phyloP scores from a whole-genome alignment of 35 echinoderm and acorn worm genomes.

The Patiria miniata region DNA sequence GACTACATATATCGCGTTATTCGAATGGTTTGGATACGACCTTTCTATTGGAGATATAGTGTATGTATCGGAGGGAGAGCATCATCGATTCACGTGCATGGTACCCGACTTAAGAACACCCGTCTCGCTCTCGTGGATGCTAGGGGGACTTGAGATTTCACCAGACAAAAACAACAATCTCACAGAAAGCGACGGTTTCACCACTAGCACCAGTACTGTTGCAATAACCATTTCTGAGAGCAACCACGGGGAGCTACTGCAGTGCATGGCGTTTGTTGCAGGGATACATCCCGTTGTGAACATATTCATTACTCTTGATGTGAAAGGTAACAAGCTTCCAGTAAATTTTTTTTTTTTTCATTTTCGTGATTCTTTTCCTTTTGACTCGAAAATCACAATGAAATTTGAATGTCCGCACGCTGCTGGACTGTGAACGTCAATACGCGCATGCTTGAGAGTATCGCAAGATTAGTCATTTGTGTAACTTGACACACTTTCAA shows the following conservation, averaged over 20 bases:
- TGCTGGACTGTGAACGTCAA: no score
- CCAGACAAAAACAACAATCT: neutral
- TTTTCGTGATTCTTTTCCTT: no score
- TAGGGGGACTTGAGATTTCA: no score
- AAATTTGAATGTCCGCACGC: no score
- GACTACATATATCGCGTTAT: neutral
- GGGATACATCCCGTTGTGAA: no score
- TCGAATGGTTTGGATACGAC: neutral
- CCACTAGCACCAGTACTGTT: neutral
- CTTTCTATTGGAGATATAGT: neutral
- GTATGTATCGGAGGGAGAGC: neutral
- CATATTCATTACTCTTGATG: neutral
- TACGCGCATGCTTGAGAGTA: no score
- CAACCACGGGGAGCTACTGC: neutral
- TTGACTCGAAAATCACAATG: no score
- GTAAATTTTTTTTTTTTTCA: no score
- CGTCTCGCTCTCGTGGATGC: neutral
- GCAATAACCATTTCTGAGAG: neutral
- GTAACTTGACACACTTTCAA: no score
- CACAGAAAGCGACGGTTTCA: neutral
- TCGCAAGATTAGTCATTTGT: no score
- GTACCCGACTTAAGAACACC: neutral
- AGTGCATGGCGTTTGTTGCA: neutral
- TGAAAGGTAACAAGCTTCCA: no score
- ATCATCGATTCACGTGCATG: neutral